Percentiles rank a stretch among this genome's conserved stretches.
These are phyloP conservation scores for Scophthalmus maximus DNA, from an alignment of 2,113 vertebrate species.

Conservation along the genomic window DNA sequence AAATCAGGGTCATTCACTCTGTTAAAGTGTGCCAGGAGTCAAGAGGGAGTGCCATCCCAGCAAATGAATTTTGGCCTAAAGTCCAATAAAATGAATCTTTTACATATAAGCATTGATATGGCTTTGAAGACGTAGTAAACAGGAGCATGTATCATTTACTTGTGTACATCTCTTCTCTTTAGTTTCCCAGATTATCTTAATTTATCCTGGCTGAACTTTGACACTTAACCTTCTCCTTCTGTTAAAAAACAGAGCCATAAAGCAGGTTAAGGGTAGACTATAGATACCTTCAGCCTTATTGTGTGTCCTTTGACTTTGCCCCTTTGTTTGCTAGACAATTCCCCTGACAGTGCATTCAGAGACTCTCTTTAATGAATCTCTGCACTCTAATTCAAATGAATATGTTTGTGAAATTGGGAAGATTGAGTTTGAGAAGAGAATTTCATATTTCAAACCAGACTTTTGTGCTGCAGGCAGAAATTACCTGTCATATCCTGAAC, in stretches of 20 bases:
- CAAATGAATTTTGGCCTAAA: conserved; percentile 13
- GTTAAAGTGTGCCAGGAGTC: conserved; percentile 15
- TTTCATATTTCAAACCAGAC: background rate
- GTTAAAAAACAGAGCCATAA: conserved; percentile 70
- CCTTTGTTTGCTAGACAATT: background rate
- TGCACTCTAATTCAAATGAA: background rate
- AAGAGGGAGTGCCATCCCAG: background rate
- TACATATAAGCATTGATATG: conserved; percentile 37
- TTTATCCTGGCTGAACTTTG: conserved; percentile 61
- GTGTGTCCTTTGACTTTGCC: conserved; percentile 44
- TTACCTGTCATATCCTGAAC: background rate
- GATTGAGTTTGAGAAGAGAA: background rate
- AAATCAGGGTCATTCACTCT: conserved; percentile 49
- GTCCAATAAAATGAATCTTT: conserved; percentile 50
- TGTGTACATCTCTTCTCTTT: background rate
- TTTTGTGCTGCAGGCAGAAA: background rate
- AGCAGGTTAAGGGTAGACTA: conserved; percentile 51
- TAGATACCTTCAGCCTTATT: conserved; percentile 52
- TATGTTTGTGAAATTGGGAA: background rate
- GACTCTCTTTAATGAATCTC: background rate
- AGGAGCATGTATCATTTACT: background rate
- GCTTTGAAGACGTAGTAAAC: conserved; percentile 27
- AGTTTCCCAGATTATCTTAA: conserved; percentile 17
- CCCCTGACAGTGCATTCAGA: background rate
- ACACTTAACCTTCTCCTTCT: conserved; percentile 46